These are phyloP conservation scores for Sclerodermus sp. DNA, from an alignment of 2,888 invertebrate species.

Conservation along the genomic window DNA sequence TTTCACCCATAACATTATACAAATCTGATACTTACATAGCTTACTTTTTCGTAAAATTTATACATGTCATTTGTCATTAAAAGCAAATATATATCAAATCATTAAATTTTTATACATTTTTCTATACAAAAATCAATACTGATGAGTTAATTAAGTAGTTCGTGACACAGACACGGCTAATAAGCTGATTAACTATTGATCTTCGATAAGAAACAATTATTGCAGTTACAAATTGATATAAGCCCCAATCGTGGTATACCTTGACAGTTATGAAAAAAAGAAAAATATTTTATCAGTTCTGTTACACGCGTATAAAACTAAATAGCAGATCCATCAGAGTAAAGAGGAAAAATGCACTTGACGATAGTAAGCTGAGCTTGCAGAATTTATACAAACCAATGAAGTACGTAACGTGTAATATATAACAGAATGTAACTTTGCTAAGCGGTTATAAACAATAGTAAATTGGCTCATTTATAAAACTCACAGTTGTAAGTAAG, in stretches of 20 bases:
- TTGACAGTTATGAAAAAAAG: not conserved
- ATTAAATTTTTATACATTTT: no score
- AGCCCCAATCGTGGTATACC: not conserved
- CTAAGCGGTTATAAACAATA: conserved; percentile 16
- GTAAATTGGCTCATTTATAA: not conserved
- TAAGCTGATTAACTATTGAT: no score
- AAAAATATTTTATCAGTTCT: conserved; percentile 29
- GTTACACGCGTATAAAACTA: conserved; percentile 30
- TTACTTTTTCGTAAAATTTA: no score
- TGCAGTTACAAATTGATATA: not conserved
- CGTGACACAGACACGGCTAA: no score
- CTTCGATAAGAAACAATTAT: no score
- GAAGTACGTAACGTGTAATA: conserved; percentile 29
- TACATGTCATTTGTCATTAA: no score
- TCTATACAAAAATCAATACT: conserved; percentile 7
- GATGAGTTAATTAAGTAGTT: conserved; percentile 12
- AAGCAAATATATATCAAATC: no score
- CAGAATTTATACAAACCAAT: conserved; percentile 29
- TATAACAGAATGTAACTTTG: conserved; percentile 26
- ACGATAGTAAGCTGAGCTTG: conserved; percentile 40
- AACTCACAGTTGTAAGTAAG: not conserved
- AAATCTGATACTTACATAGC: no score
- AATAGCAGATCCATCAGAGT: conserved; percentile 30
- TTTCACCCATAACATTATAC: no score
- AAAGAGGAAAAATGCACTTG: conserved; percentile 32